Percentiles rank a stretch among this genome's conserved stretches.
These are phyloP conservation scores for Melanerpes formicivorus DNA, from an alignment of 2,113 vertebrate genomes.

Conservation along the genomic window DNA sequence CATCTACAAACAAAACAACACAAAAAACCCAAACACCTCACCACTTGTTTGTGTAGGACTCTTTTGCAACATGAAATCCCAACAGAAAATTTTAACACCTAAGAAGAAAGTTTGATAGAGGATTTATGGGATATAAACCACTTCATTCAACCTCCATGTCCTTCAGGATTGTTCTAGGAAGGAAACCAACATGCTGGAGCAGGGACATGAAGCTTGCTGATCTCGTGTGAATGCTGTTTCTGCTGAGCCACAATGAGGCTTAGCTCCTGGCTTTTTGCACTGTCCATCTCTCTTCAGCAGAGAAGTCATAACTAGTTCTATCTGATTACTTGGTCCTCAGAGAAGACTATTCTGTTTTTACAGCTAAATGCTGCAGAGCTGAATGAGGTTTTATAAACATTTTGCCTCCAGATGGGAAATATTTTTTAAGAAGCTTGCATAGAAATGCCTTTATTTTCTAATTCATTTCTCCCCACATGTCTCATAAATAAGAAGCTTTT, in stretches of 20 bases:
- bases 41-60: background rate
- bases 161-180: background rate
- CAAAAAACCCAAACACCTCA: background rate
- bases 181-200: background rate
- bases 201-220: background rate
- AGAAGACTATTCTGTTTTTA: background rate
- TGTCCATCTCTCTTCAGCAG: background rate
- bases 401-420: background rate
- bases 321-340: background rate
- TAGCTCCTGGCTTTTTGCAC: background rate
- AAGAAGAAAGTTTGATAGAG: background rate
- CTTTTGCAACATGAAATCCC: background rate
- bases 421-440: background rate
- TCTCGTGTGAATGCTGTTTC: rapidly evolving
- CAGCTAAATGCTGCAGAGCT: background rate
- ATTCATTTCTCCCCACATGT: background rate
- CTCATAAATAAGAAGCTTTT: background rate
- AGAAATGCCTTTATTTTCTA: background rate
- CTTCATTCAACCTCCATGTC: background rate
- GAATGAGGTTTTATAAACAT: background rate
- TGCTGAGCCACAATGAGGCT: background rate
- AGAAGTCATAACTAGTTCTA: background rate
- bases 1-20: background rate
- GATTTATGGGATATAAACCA: background rate
- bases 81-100: background rate